Percentiles rank a stretch among this genome's conserved stretches.
These are phyloP conservation scores for Amyelois transitella DNA, from an alignment of 1,140 invertebrate genomes.

Conservation along the genomic window DNA sequence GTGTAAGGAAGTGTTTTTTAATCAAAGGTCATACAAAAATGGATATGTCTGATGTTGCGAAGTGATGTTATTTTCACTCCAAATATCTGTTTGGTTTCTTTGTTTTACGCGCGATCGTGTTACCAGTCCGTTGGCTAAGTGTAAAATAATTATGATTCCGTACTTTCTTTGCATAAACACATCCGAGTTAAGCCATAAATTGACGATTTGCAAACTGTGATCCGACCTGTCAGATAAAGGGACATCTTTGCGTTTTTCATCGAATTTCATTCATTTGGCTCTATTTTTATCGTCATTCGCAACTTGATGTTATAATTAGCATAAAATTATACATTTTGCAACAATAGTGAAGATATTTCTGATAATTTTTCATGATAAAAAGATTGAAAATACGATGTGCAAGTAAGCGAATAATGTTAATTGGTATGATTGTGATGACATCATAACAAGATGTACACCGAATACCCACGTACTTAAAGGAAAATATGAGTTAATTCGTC, in stretches of 20 bases:
- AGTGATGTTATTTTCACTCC: slow-evolving; percentile 37
- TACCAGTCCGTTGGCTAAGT: slow-evolving; percentile 12
- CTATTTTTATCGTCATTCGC: not conserved
- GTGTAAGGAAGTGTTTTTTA: slow-evolving; percentile 44
- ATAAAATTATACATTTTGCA: not conserved
- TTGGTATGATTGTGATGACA: not conserved
- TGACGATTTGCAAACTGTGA: slow-evolving; percentile 1
- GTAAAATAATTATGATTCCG: slow-evolving; percentile 3
- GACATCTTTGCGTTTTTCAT: not conserved
- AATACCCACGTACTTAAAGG: not conserved
- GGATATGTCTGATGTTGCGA: slow-evolving; percentile 35
- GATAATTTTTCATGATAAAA: not conserved
- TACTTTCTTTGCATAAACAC: slow-evolving; percentile 5
- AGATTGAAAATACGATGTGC: not conserved
- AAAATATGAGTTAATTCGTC: not conserved
- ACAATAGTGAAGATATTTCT: not conserved
- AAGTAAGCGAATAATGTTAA: not conserved
- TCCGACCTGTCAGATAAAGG: not conserved
- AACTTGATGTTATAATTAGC: not conserved
- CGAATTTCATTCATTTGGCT: not conserved
- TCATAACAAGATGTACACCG: not conserved
- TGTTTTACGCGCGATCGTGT: slow-evolving; percentile 22
- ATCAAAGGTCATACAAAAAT: slow-evolving; percentile 55
- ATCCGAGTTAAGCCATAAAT: not conserved
- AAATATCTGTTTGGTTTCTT: slow-evolving; percentile 33